A percentile compares a stretch with the other conserved stretches of the same genome.
Evolutionary conservation across 2,888 invertebrate species (phyloP).

Genomic region (Acrobasis suavella): DNA sequence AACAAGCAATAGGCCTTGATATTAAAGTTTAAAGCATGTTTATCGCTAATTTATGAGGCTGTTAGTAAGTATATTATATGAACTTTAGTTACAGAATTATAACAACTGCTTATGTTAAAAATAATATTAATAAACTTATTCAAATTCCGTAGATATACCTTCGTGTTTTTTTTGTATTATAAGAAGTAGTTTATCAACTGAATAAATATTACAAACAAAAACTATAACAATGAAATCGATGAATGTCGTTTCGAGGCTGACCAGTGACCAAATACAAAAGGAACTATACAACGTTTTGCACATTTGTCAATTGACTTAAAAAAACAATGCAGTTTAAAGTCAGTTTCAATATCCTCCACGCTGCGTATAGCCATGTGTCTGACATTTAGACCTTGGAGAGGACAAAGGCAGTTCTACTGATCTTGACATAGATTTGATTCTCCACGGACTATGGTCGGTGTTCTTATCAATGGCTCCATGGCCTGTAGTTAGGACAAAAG

Average conservation of each 20-base stretch:
- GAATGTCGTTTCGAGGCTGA: conserved; percentile 2
- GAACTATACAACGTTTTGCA: conserved; percentile 3
- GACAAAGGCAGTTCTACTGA: conserved; percentile 51
- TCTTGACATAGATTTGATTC: conserved; percentile 68
- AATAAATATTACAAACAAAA: neutral
- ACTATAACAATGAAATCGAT: neutral
- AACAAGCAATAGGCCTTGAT: neutral
- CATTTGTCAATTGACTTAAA: conserved; percentile 10
- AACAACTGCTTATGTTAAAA: neutral
- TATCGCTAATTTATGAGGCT: neutral
- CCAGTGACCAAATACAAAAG: conserved; percentile 9
- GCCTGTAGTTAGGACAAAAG: conserved; percentile 45
- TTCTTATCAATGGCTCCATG: conserved; percentile 35
- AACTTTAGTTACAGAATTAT: neutral
- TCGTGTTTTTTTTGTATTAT: too few species aligned
- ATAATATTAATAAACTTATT: too few species aligned
- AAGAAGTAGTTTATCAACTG: neutral
- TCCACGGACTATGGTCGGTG: conserved; percentile 52
- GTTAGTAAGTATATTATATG: too few species aligned
- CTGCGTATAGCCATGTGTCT: conserved; percentile 41
- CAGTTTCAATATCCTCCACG: neutral
- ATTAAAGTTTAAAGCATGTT: neutral
- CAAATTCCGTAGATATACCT: too few species aligned
- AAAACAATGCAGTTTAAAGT: neutral
- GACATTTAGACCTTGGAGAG: conserved; percentile 55